phyloP scores from a whole-genome alignment of 2,888 invertebrate species.

The Caenorhabditis drosophilae region DNA sequence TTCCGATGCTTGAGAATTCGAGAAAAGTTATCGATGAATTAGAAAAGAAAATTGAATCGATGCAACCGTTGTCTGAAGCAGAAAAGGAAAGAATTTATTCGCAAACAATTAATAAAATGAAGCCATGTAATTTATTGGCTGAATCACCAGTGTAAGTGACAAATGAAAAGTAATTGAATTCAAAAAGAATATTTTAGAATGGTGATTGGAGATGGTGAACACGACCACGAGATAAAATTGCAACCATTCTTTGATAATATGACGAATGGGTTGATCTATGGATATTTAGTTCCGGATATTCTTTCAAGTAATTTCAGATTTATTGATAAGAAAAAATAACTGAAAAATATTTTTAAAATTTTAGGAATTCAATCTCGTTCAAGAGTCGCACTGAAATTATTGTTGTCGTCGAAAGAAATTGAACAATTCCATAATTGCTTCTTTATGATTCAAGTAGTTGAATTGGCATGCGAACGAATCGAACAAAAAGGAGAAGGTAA shows the following conservation, averaged over 20 bases:
- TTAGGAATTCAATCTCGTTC: neutral
- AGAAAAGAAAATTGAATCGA: neutral
- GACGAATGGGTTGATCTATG: constrained; percentile 21
- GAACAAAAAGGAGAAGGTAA: neutral
- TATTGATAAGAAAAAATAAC: neutral
- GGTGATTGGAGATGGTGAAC: neutral
- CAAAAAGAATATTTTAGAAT: constrained; percentile 18
- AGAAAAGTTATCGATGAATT: constrained; percentile 5
- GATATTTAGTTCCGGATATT: constrained; percentile 9
- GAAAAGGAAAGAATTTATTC: neutral
- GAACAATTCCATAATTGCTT: constrained; percentile 8
- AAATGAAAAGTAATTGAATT: neutral
- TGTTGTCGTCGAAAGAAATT: constrained; percentile 1
- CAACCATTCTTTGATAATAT: constrained; percentile 18
- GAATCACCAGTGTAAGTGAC: neutral
- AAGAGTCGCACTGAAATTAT: neutral
- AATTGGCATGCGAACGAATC: constrained; percentile 1
- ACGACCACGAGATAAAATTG: neutral
- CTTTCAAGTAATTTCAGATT: constrained; percentile 7
- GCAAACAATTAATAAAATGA: neutral
- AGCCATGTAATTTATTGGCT: neutral
- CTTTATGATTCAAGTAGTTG: constrained; percentile 22
- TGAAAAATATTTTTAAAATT: neutral
- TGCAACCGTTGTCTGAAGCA: neutral
- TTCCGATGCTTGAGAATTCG: constrained; percentile 10